Evolutionary conservation across 1,140 invertebrate species (phyloP).

Genomic region (Aphaenogaster rudis): DNA sequence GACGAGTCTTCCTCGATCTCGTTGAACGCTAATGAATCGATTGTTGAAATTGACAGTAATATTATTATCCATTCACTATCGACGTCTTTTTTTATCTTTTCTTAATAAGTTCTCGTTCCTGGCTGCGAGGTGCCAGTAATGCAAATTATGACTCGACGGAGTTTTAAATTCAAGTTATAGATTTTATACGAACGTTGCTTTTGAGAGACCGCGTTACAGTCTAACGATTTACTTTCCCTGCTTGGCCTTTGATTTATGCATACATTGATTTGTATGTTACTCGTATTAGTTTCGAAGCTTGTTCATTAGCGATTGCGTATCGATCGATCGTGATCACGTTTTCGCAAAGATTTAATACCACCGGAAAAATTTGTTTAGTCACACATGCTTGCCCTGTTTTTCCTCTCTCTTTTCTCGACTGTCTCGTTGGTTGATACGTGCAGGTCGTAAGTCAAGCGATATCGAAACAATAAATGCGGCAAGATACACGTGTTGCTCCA

Average conservation of each 20-base stretch:
- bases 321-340: slow-evolving; percentile 34
- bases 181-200: neutral
- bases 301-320: slow-evolving; percentile 19
- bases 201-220: neutral
- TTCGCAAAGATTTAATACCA: slow-evolving; percentile 27
- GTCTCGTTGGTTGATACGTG: neutral
- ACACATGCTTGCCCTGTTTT: neutral
- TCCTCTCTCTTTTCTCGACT: slow-evolving; percentile 38
- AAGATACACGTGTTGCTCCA: slow-evolving; percentile 33
- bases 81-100: neutral
- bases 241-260: slow-evolving; percentile 29
- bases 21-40: slow-evolving; percentile 28
- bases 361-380: neutral
- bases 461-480: slow-evolving; percentile 50
- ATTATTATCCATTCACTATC: neutral
- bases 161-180: neutral
- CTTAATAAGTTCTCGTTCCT: neutral
- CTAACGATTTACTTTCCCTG: slow-evolving; percentile 16
- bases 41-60: slow-evolving; percentile 15
- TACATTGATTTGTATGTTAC: neutral
- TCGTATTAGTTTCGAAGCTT: slow-evolving; percentile 17
- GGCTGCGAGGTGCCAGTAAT: neutral
- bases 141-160: neutral
- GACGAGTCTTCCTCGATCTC: neutral
- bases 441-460: neutral